Conservation (phyloP, 2,113 vertebrate species). For the Urocitellus parryii region DNA sequence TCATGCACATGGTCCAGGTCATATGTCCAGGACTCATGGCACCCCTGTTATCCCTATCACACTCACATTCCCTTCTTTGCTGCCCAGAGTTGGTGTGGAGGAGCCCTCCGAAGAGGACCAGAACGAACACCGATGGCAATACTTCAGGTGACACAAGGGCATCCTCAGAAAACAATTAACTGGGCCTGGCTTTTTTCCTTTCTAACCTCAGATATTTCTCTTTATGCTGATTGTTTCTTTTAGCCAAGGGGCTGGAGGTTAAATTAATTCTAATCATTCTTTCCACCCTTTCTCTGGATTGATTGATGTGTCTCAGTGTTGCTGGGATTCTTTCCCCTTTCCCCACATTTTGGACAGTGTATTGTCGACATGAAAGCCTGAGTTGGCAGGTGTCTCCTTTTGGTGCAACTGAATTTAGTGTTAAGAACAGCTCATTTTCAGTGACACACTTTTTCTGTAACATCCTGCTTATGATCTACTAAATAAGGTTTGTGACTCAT, state of each 20-base stretch:
- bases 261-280: slow-evolving; percentile 1
- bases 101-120: slow-evolving; percentile 88
- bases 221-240: slow-evolving; percentile 37
- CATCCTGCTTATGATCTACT: slow-evolving; percentile 1
- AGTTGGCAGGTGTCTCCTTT: background rate
- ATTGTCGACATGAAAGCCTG: background rate
- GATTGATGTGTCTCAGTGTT: background rate
- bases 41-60: slow-evolving; percentile 70
- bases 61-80: slow-evolving; percentile 89
- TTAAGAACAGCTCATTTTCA: slow-evolving; percentile 9
- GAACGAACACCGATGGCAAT: slow-evolving; percentile 88
- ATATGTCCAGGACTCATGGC: background rate
- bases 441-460: background rate
- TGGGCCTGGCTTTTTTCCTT: slow-evolving; percentile 83
- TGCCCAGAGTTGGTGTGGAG: slow-evolving; percentile 90
- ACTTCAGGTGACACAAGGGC: slow-evolving; percentile 91
- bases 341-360: background rate
- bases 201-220: slow-evolving; percentile 80
- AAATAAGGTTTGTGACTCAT: slow-evolving; percentile 16
- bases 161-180: slow-evolving; percentile 82
- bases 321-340: slow-evolving; percentile 10
- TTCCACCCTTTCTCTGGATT: slow-evolving; percentile 14
- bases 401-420: slow-evolving; percentile 18
- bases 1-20: background rate
- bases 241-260: background rate